A percentile compares a stretch with the other conserved stretches of the same genome.
Evolutionary conservation across 2,113 vertebrate genomes (phyloP).

Genomic region (Microcebus griseorufus): DNA sequence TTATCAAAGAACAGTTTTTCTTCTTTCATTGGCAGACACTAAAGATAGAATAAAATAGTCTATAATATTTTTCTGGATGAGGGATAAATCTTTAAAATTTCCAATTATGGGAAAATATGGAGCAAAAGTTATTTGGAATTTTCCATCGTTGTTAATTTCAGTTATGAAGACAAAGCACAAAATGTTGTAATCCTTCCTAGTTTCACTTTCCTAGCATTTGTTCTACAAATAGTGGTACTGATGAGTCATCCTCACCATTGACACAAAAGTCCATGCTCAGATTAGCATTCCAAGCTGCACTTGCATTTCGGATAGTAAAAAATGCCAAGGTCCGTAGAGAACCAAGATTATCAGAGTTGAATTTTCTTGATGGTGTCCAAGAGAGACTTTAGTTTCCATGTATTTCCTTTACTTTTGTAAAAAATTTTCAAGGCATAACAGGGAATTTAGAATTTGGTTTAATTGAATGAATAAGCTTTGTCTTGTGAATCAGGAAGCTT

Average conservation of each 20-base stretch:
- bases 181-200: neutral
- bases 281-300: neutral
- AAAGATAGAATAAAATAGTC: neutral
- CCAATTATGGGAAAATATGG: neutral
- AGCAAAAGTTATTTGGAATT: neutral
- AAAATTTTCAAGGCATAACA: neutral
- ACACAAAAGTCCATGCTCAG: neutral
- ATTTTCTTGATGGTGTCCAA: neutral
- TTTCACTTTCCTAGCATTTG: neutral
- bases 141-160: neutral
- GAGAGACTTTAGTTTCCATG: neutral
- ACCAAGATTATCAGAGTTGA: neutral
- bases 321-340: neutral
- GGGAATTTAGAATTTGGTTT: neutral
- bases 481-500: neutral
- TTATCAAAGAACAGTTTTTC: neutral
- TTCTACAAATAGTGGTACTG: neutral
- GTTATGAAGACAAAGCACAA: neutral
- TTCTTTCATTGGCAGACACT: neutral
- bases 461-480: neutral
- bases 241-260: neutral
- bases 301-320: neutral
- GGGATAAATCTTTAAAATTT: neutral
- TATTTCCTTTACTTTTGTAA: slow-evolving; percentile 9
- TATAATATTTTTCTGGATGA: neutral